Conservation (phyloP, 23 tunicate species). For the Phallusia fumigata region DNA sequence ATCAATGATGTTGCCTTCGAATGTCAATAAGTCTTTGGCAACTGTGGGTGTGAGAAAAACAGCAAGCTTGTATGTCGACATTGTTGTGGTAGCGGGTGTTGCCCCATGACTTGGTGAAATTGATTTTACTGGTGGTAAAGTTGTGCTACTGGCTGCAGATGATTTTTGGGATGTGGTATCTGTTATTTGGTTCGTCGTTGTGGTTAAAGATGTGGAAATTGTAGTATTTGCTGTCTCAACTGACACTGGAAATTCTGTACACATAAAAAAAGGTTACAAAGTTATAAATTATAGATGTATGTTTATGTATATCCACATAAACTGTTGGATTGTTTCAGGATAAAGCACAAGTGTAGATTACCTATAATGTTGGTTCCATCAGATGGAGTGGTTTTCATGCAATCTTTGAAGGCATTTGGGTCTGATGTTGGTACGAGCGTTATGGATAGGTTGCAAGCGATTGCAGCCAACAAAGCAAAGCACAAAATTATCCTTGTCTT, state of each 20-base stretch:
- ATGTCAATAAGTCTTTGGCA: not conserved
- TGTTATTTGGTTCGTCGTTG: not conserved
- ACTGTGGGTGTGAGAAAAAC: constrained; percentile 6
- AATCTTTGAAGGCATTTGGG: not conserved
- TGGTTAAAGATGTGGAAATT: not conserved
- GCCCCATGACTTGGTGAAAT: constrained; percentile 17
- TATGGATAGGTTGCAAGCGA: constrained; percentile 56
- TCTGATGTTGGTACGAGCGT: constrained; percentile 49
- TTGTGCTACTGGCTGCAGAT: not conserved
- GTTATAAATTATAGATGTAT: no score
- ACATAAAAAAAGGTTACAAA: not conserved
- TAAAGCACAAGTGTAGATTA: not conserved
- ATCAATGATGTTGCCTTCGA: constrained; percentile 10
- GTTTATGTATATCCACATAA: no score
- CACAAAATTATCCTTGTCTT: constrained; percentile 58
- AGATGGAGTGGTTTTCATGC: not conserved
- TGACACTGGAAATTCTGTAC: no score
- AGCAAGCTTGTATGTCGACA: constrained; percentile 42
- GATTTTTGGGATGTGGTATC: not conserved
- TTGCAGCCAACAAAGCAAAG: constrained; percentile 29
- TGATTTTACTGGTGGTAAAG: not conserved
- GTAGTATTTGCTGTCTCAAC: no score
- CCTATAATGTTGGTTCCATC: not conserved
- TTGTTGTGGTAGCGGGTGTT: not conserved
- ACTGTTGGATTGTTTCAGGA: no score